phyloP scores from a whole-genome alignment of 2,113 vertebrate species.

The Rutilus rutilus region DNA sequence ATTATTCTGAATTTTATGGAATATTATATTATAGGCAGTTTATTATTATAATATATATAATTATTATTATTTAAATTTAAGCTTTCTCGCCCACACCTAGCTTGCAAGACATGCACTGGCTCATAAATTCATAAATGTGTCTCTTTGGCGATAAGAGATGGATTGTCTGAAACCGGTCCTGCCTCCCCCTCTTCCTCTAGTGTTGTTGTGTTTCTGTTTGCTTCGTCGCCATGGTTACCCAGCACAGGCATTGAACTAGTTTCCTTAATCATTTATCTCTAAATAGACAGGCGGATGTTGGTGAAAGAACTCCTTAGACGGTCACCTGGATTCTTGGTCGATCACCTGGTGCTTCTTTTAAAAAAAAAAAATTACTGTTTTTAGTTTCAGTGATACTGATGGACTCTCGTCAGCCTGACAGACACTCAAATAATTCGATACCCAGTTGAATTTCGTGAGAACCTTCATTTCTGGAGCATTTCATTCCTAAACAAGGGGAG shows the following conservation, averaged over 20 bases:
- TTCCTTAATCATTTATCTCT: constrained; percentile 15
- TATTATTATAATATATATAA: too few relatives aligned
- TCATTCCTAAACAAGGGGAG: neutral
- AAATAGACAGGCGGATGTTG: constrained; percentile 23
- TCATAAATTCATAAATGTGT: neutral
- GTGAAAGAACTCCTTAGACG: neutral
- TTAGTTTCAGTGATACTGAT: constrained; percentile 25
- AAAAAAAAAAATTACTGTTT: too few relatives aligned
- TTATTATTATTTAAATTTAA: too few relatives aligned
- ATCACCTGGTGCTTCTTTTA: neutral
- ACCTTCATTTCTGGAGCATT: neutral
- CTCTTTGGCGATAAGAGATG: constrained; percentile 37
- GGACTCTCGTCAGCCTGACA: neutral
- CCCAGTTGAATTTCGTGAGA: neutral
- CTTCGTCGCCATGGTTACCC: constrained; percentile 61
- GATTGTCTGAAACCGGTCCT: constrained; percentile 50
- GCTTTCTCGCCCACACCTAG: neutral
- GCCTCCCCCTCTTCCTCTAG: constrained; percentile 35
- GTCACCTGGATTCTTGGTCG: too few relatives aligned
- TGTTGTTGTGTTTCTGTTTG: constrained; percentile 57
- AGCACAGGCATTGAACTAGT: constrained; percentile 53
- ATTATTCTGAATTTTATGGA: too few relatives aligned
- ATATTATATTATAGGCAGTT: too few relatives aligned
- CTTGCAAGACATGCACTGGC: neutral
- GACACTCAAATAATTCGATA: neutral